These are phyloP conservation scores for Bergia puertoricense DNA, from an alignment of 92 coral and sea anemone genomes.

Conservation along the genomic window DNA sequence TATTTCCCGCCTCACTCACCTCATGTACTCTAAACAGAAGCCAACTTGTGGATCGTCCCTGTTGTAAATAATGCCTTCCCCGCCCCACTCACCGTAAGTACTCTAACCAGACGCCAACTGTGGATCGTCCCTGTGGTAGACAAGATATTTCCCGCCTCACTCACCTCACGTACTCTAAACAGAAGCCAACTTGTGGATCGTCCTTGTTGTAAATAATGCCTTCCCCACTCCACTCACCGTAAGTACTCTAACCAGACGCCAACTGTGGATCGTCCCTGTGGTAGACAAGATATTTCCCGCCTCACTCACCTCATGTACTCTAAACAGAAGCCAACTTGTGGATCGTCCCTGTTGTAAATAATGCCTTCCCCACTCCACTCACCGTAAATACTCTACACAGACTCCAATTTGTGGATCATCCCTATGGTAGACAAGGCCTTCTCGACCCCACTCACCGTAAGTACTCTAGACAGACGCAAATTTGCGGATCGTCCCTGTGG, in stretches of 20 bases:
- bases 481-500: constrained; percentile 93
- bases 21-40: constrained; percentile 80
- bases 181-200: constrained; percentile 95
- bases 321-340: constrained; percentile 92
- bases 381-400: too few relatives aligned
- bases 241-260: too few relatives aligned
- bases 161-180: constrained; percentile 78
- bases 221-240: too few relatives aligned
- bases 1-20: constrained; percentile 30
- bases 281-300: too few relatives aligned
- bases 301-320: constrained; percentile 65
- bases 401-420: too few relatives aligned
- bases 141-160: too few relatives aligned
- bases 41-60: constrained; percentile 96
- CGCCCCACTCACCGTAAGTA: too few relatives aligned
- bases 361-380: too few relatives aligned
- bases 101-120: too few relatives aligned
- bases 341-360: constrained; percentile 82
- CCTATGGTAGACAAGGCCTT: too few relatives aligned
- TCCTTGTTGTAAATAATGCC: constrained; percentile 63
- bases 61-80: constrained; percentile 42
- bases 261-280: too few relatives aligned
- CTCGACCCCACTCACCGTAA: constrained; percentile 43
- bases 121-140: too few relatives aligned
- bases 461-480: constrained; percentile 88